phyloP scores from a whole-genome alignment of 2,113 vertebrate species.

The Nettapus auritus region DNA sequence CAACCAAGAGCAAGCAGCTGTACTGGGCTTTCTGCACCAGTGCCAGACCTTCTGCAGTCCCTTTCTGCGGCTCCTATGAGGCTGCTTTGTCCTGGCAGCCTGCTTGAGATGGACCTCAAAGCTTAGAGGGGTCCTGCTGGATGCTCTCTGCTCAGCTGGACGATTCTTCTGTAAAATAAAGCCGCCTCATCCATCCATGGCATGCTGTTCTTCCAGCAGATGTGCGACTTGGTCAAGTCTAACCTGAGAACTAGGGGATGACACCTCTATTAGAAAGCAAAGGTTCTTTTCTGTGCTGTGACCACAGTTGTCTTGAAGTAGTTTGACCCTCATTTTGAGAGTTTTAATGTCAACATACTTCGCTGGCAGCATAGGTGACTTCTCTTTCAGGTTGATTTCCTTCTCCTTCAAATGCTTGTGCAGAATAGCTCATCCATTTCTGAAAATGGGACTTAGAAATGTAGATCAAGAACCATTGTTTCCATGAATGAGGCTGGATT shows the following conservation, averaged over 20 bases:
- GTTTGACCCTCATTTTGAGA: not conserved
- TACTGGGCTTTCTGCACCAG: not conserved
- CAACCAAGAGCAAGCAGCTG: not conserved
- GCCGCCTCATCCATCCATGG: not conserved
- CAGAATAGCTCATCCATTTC: not conserved
- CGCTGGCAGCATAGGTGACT: not conserved
- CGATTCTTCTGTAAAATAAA: too few relatives aligned
- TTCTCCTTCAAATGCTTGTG: not conserved
- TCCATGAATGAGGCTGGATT: not conserved
- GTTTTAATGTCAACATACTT: not conserved
- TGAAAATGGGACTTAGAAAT: not conserved
- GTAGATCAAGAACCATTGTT: not conserved
- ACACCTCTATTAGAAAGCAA: not conserved
- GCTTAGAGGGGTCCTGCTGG: not conserved
- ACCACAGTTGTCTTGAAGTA: rapidly evolving
- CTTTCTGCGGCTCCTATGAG: not conserved
- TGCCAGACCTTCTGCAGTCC: not conserved
- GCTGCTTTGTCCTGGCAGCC: not conserved
- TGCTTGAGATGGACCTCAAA: not conserved
- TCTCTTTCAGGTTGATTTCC: not conserved
- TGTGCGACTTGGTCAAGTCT: not conserved
- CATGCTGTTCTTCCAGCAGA: not conserved
- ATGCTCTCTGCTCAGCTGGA: not conserved
- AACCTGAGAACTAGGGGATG: not conserved
- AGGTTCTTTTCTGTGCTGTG: not conserved